These are phyloP conservation scores for Trematocara variabile DNA, from an alignment of 2,113 vertebrate species.

Conservation along the genomic window DNA sequence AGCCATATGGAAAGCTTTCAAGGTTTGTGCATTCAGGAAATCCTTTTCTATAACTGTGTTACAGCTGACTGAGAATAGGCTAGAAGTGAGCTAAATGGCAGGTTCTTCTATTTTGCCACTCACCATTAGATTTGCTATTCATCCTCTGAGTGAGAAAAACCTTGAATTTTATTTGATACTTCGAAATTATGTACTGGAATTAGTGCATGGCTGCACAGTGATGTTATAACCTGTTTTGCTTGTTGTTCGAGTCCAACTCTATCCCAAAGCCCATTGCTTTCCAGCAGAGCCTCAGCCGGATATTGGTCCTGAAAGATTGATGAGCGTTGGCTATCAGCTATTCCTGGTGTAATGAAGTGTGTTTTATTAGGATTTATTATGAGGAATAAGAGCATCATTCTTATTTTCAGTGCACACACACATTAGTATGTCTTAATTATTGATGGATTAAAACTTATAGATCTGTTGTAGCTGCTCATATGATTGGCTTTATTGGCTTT, in stretches of 20 bases:
- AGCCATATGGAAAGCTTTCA: background rate
- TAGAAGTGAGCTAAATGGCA: background rate
- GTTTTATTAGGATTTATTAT: constrained; percentile 58
- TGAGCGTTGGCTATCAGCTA: constrained; percentile 43
- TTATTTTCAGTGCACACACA: constrained; percentile 30
- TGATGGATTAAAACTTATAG: constrained; percentile 17
- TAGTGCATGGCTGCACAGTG: background rate
- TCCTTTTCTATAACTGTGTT: background rate
- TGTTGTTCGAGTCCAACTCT: constrained; percentile 13
- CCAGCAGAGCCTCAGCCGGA: constrained; percentile 10
- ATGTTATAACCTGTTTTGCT: constrained; percentile 3
- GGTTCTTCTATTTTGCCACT: background rate
- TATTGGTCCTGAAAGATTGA: constrained; percentile 53
- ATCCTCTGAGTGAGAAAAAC: background rate
- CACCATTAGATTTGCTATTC: background rate
- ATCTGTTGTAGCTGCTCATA: constrained; percentile 5
- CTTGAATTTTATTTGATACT: background rate
- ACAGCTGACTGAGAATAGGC: background rate
- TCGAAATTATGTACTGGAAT: background rate
- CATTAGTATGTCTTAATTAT: constrained; percentile 53
- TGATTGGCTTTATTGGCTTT: background rate
- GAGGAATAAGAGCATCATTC: constrained; percentile 22
- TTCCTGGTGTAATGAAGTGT: constrained; percentile 50
- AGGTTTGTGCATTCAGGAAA: background rate
- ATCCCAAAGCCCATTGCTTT: constrained; percentile 15